These are phyloP conservation scores for Zoanthus sociatus DNA, from an alignment of 92 coral and sea anemone genomes.

Conservation along the genomic window DNA sequence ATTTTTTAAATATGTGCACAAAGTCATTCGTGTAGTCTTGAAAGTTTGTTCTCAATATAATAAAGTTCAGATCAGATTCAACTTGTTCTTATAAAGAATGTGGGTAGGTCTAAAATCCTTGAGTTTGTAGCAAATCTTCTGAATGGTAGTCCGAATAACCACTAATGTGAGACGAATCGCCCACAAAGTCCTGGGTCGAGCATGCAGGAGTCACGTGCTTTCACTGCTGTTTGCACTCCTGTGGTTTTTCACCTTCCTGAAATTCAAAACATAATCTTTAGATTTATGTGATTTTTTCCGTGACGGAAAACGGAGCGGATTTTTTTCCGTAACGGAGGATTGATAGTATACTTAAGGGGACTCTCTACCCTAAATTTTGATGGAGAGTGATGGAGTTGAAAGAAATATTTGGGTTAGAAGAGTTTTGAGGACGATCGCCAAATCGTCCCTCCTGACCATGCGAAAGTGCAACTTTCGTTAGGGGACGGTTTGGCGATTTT, in stretches of 20 bases:
- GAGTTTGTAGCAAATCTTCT: conserved; percentile 5
- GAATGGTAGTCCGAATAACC: background rate
- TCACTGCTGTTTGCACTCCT: conserved; percentile 87
- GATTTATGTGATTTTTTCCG: background rate
- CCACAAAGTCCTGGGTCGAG: conserved; percentile 7
- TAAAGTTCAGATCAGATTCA: background rate
- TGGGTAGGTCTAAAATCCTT: background rate
- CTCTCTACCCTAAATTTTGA: no score
- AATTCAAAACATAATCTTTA: background rate
- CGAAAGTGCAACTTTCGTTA: no score
- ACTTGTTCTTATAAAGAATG: background rate
- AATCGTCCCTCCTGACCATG: no score
- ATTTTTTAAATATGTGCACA: conserved; percentile 3
- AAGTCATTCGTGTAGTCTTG: background rate
- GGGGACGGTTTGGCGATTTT: no score
- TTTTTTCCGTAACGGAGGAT: background rate
- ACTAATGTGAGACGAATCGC: conserved; percentile 3
- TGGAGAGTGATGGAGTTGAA: no score
- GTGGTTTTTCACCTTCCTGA: conserved; percentile 79
- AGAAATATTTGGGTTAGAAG: no score
- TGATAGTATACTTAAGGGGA: no score
- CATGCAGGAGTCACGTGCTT: background rate
- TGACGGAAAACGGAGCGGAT: background rate
- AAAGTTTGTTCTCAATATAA: background rate
- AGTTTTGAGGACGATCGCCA: no score